phyloP scores from a whole-genome alignment of 2,113 vertebrate species.

The Tor tambroides region DNA sequence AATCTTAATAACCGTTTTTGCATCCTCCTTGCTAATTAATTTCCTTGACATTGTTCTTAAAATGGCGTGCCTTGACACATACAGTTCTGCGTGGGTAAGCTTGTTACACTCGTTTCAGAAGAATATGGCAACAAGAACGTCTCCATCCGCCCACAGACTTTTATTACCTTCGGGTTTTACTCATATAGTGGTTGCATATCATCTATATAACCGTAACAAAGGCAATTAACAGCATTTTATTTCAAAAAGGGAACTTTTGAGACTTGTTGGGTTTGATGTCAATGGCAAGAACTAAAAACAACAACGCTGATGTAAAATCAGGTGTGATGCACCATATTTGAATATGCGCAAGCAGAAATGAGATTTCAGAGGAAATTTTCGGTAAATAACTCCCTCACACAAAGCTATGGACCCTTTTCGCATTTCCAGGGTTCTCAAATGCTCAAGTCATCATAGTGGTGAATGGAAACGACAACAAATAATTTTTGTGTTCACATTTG shows the following conservation, averaged over 20 bases:
- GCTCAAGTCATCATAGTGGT: too few relatives aligned
- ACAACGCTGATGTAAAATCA: not conserved
- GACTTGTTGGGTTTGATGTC: not conserved
- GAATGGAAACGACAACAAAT: too few relatives aligned
- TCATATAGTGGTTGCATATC: conserved; percentile 31
- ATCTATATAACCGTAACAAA: not conserved
- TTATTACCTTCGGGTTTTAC: conserved; percentile 44
- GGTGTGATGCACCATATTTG: not conserved
- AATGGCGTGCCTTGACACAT: conserved; percentile 45
- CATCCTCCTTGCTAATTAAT: conserved; percentile 25
- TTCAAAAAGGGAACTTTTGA: not conserved
- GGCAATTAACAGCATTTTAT: not conserved
- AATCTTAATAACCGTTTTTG: conserved; percentile 24
- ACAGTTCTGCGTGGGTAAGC: conserved; percentile 23
- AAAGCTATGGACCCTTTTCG: not conserved
- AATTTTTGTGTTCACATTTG: too few relatives aligned
- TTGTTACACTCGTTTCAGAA: conserved; percentile 45
- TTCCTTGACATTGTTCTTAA: conserved; percentile 30
- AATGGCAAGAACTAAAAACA: not conserved
- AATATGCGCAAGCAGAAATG: not conserved
- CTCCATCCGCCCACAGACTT: conserved; percentile 47
- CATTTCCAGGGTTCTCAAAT: too few relatives aligned
- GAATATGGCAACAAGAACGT: conserved; percentile 24
- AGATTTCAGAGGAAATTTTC: not conserved
- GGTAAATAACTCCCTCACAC: not conserved